Conservation (phyloP, 2,888 invertebrate genomes). For the Drosophila nr. medialis region DNA sequence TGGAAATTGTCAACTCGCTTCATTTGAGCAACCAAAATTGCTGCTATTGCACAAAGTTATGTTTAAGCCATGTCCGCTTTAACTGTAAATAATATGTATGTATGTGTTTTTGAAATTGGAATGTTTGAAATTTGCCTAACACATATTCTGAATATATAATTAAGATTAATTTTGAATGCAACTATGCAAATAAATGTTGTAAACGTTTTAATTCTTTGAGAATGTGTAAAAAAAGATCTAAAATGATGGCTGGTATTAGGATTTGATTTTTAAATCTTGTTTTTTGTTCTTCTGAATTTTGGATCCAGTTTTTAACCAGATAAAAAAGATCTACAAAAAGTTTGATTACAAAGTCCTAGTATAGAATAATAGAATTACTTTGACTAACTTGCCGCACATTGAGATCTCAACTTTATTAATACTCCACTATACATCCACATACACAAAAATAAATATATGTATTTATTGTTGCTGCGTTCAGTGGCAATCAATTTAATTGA, state of each 20-base stretch:
- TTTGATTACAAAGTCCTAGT: neutral
- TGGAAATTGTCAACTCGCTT: conserved; percentile 60
- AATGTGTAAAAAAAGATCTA: neutral
- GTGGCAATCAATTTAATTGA: conserved; percentile 78
- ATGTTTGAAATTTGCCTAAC: conserved; percentile 6
- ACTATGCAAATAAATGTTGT: conserved; percentile 5
- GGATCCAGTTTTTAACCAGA: neutral
- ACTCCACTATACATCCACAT: neutral
- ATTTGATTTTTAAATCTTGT: neutral
- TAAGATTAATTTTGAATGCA: conserved; percentile 8
- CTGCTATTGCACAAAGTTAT: conserved; percentile 30
- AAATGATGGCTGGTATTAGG: neutral
- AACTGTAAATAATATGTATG: conserved; percentile 23
- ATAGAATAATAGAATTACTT: neutral
- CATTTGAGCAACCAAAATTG: conserved; percentile 13
- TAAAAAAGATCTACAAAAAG: neutral
- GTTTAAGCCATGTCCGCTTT: conserved; percentile 27
- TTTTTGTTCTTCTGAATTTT: neutral
- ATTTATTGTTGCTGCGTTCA: conserved; percentile 19
- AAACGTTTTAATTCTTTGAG: neutral
- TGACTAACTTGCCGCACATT: neutral
- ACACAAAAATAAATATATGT: neutral
- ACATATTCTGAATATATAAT: conserved; percentile 19
- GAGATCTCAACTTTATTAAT: neutral
- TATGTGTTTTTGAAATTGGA: neutral